phyloP scores from a whole-genome alignment of 2,888 invertebrate genomes.

The Drosophila fulvimacula region DNA sequence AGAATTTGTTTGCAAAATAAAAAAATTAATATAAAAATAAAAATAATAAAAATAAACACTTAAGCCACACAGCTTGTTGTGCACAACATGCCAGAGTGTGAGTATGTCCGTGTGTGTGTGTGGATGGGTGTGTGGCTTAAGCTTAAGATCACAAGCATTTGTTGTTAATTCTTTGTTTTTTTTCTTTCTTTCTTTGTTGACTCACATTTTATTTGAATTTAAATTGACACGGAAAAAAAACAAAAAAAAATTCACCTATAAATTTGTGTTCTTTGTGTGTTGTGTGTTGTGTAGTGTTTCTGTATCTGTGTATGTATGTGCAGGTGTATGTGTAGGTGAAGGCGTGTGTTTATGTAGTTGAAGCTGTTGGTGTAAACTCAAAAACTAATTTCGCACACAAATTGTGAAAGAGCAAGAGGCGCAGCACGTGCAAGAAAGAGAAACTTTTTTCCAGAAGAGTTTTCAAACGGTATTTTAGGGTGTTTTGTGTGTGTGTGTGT shows the following conservation, averaged over 20 bases:
- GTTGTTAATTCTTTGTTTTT: constrained; percentile 35
- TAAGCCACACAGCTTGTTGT: constrained; percentile 29
- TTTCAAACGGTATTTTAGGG: constrained; percentile 24
- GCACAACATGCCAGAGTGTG: constrained; percentile 12
- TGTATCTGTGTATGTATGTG: constrained; percentile 35
- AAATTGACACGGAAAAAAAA: constrained; percentile 55
- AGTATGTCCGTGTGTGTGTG: not conserved
- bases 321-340: constrained; percentile 7
- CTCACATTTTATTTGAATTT: constrained; percentile 58
- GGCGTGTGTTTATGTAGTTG: constrained; percentile 11
- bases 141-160: constrained; percentile 78
- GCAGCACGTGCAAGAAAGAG: constrained; percentile 8
- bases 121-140: constrained; percentile 24
- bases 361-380: constrained; percentile 38
- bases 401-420: constrained; percentile 12
- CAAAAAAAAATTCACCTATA: constrained; percentile 72
- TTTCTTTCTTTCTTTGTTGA: constrained; percentile 22
- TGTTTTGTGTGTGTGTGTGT: constrained; percentile 22
- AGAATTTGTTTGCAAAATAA: constrained; percentile 42
- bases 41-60: constrained; percentile 17
- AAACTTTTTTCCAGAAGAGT: constrained; percentile 5
- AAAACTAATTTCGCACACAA: constrained; percentile 53
- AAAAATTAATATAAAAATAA: constrained; percentile 13
- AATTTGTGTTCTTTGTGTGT: constrained; percentile 60
- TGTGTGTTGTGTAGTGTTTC: constrained; percentile 4